These are phyloP conservation scores for Ianthella basta DNA, from an alignment of 37 sponge, comb jelly and placozoan species.

Conservation along the genomic window DNA sequence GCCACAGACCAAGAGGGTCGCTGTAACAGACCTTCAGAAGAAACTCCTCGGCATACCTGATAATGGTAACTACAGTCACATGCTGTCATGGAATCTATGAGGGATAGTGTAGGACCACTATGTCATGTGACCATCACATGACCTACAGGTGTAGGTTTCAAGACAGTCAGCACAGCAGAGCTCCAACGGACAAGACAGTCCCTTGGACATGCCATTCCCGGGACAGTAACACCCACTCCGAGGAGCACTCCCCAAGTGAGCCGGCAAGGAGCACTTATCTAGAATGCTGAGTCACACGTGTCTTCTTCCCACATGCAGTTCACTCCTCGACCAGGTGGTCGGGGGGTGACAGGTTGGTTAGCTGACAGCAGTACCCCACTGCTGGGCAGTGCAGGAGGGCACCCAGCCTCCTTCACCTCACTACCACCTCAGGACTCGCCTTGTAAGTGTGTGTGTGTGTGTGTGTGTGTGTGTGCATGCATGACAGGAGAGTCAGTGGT, in stretches of 20 bases:
- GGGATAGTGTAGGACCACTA: not conserved
- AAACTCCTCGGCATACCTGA: constrained; percentile 36
- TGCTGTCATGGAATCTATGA: not conserved
- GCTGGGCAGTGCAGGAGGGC: not conserved
- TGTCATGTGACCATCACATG: not conserved
- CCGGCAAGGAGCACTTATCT: not conserved
- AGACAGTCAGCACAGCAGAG: constrained; percentile 23
- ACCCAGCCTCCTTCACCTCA: too few species aligned
- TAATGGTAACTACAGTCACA: constrained; percentile 17
- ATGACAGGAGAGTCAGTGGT: too few species aligned
- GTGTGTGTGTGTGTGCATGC: not conserved
- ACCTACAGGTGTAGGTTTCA: constrained; percentile 40
- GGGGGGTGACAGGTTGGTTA: not conserved
- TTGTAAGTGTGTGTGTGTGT: not conserved
- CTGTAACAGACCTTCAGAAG: constrained; percentile 40
- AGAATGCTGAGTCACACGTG: not conserved
- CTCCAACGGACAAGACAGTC: constrained; percentile 21
- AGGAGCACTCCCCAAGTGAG: constrained; percentile 6
- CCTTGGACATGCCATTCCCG: not conserved
- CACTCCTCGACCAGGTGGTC: not conserved
- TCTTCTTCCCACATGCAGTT: not conserved
- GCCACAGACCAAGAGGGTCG: not conserved
- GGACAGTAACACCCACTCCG: not conserved
- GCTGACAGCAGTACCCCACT: constrained; percentile 1
- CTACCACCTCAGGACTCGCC: not conserved